Percentiles rank a stretch among this genome's conserved stretches.
Conservation (phyloP, 2,888 invertebrate genomes). For the Platycheirus albimanus region DNA sequence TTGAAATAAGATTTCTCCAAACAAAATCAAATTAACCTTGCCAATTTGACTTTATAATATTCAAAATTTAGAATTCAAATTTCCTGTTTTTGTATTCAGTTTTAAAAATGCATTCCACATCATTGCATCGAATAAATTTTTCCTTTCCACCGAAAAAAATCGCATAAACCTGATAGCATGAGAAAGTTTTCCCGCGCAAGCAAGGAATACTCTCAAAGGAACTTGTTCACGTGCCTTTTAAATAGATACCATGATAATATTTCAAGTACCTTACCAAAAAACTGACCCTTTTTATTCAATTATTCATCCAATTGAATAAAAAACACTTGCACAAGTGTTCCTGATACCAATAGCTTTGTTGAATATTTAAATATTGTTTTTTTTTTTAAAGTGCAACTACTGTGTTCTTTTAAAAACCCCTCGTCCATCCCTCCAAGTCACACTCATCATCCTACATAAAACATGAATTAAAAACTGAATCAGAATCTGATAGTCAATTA, state of each 20-base stretch:
- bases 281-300: constrained; percentile 48
- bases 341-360: constrained; percentile 46
- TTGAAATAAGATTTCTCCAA: too few species aligned
- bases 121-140: too few species aligned
- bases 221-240: constrained; percentile 49
- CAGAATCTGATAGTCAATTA: constrained; percentile 62
- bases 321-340: constrained; percentile 67
- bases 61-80: too few species aligned
- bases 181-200: constrained; percentile 6
- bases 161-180: constrained; percentile 12
- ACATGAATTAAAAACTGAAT: constrained; percentile 33
- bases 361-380: constrained; percentile 56
- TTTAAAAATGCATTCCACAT: too few species aligned
- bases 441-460: constrained; percentile 18
- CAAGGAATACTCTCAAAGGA: constrained; percentile 15
- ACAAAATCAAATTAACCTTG: too few species aligned
- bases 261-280: constrained; percentile 25
- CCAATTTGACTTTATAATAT: too few species aligned
- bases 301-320: constrained; percentile 26
- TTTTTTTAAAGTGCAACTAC: constrained; percentile 24
- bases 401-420: neutral
- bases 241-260: too few species aligned
- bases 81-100: too few species aligned
- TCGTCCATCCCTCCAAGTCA: constrained; percentile 28
- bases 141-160: neutral